Conservation (phyloP, 2,797 vertebrate genomes). For the Poecilia gillii region DNA sequence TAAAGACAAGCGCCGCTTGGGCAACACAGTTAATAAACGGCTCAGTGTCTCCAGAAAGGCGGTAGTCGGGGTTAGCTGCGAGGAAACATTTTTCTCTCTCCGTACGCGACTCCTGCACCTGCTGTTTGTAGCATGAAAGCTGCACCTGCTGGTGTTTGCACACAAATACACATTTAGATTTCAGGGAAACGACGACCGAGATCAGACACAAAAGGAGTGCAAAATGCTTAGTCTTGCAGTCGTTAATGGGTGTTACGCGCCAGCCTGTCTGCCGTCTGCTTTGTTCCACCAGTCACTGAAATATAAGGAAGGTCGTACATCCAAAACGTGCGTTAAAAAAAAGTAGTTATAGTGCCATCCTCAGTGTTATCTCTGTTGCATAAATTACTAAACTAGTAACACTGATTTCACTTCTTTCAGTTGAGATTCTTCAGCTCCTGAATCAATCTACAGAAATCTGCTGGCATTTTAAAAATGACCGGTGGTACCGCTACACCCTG, state of each 20-base stretch:
- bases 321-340: too few species aligned
- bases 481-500: constrained; percentile 83
- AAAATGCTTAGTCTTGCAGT: not conserved
- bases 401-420: constrained; percentile 31
- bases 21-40: not conserved
- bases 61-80: not conserved
- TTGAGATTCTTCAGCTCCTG: constrained; percentile 41
- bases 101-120: not conserved
- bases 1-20: not conserved
- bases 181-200: not conserved
- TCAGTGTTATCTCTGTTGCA: not conserved
- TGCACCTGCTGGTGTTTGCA: not conserved
- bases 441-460: constrained; percentile 74
- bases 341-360: not conserved
- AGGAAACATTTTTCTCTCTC: not conserved
- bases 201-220: not conserved
- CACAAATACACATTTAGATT: not conserved
- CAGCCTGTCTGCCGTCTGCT: not conserved
- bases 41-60: not conserved
- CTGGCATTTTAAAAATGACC: constrained; percentile 57
- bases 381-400: not conserved
- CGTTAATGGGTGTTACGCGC: not conserved
- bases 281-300: not conserved
- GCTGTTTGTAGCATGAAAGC: not conserved
- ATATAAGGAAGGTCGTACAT: not conserved